Base-by-base conservation (phyloP, 2,797 vertebrate species). In the Huso huso region DNA sequence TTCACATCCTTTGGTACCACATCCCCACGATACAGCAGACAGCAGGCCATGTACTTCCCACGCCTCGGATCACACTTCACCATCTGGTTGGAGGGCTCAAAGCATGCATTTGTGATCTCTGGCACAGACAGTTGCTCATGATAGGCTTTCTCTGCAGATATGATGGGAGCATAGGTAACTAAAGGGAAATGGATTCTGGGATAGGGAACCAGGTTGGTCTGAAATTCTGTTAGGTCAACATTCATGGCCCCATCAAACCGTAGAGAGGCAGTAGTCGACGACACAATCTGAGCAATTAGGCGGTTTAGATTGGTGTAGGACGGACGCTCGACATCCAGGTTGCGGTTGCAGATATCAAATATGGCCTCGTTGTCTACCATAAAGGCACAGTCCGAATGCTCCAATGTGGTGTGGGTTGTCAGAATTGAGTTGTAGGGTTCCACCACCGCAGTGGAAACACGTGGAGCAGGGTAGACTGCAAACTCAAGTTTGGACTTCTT, bases 1-100 rank as follows among this genome's bases (percentile, higher is more conserved):
- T 84, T 89, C 65, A 89, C 86, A 0, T 88, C 85, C 78, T 89
- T 89, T 74, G 91, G 92, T 0, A 93, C 92, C 79, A 93, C 90
- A 0, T 93, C 90, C 0, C 88, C 90, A 4, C 86, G 85, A 74
- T 76, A 92, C 83, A 92, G 4, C 1, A 92, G 87, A 69, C 86
- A 84, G 0, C 86, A 86, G 0, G 86, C 85, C 86, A 88, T 87
- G 81, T 86, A 86, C 61, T 87, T 86, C 18, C 87, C 84, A 51
- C 84, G 85, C 49, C 85, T 84, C 15, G 84, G 82, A 73, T 87
- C 85, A 0, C 86, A 87, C 71, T 86, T 88, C 8, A 88, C 85
- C 86, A 88, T 80, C 78, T 88, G 85, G 71, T 86, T 86, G 77
- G 84, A 78, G 0, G 84, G 82, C 52, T 87, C 86, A 0, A 87